Evolutionary conservation across 2,888 invertebrate species (phyloP).

Genomic region (Agriopis marginaria): DNA sequence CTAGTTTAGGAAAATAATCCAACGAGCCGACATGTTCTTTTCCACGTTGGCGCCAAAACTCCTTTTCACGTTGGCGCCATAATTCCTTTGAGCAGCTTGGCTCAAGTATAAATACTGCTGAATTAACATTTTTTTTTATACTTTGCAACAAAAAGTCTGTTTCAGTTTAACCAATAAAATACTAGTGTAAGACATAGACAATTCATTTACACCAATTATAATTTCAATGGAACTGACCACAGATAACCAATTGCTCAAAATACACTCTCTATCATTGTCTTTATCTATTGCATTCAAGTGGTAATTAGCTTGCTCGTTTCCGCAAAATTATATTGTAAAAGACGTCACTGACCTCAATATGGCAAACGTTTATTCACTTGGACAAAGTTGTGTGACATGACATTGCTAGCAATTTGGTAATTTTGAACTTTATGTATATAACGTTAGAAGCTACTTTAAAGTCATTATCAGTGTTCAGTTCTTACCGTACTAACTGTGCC

Average conservation of each 20-base stretch:
- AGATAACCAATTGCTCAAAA: conserved; percentile 54
- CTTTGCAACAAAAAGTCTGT: too few species aligned
- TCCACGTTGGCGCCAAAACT: too few species aligned
- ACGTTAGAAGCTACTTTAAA: conserved; percentile 44
- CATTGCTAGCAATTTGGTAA: conserved; percentile 14
- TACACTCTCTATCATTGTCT: conserved; percentile 38
- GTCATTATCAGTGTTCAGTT: conserved; percentile 38
- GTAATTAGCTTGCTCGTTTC: conserved; percentile 60
- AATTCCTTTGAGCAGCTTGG: too few species aligned
- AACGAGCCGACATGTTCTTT: too few species aligned
- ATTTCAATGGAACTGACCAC: conserved; percentile 58
- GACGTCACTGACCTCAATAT: conserved; percentile 84
- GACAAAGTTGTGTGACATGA: conserved; percentile 50
- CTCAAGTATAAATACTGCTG: too few species aligned
- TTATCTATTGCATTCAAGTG: conserved; percentile 50
- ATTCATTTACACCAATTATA: not conserved
- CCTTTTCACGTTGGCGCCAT: too few species aligned
- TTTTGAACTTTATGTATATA: conserved; percentile 30
- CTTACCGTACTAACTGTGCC: conserved; percentile 47
- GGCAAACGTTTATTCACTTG: conserved; percentile 43
- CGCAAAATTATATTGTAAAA: conserved; percentile 73
- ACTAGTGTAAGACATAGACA: not conserved
- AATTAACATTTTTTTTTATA: too few species aligned
- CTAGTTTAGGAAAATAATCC: too few species aligned
- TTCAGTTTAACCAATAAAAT: too few species aligned